These are phyloP conservation scores for Linurgus olivaceus DNA, from an alignment of 2,797 vertebrate species.

Conservation along the genomic window DNA sequence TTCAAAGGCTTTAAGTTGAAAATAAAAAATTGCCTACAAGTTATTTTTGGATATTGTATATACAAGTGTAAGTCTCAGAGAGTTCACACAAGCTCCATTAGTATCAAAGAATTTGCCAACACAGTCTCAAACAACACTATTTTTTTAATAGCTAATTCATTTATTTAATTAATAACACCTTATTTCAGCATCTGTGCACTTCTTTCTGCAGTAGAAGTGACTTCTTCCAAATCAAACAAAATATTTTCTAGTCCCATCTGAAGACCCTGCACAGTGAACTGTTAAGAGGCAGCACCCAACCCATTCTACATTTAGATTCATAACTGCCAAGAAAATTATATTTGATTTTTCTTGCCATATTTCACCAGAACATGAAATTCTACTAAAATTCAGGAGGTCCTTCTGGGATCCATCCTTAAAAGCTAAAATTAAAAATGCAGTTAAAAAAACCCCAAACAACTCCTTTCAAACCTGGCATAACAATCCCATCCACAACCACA, in stretches of 20 bases:
- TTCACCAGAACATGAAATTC: conserved; percentile 37
- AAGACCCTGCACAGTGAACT: not conserved
- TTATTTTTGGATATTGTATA: not conserved
- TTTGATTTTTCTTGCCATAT: conserved; percentile 78
- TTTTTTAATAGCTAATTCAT: not conserved
- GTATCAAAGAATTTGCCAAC: not conserved
- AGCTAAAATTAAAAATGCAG: conserved; percentile 76
- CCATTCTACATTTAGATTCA: not conserved
- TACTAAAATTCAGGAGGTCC: conserved; percentile 87
- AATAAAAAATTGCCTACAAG: not conserved
- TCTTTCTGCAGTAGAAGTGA: not conserved
- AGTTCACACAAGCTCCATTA: not conserved
- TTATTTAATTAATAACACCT: not conserved
- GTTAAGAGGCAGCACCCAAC: not conserved
- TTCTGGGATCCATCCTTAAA: conserved; percentile 91
- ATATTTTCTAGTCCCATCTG: not conserved
- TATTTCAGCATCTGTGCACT: not conserved
- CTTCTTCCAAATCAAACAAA: not conserved
- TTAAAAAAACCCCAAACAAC: not conserved
- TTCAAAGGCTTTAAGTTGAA: not conserved
- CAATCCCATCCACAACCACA: not conserved
- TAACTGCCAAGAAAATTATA: not conserved
- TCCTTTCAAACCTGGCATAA: not conserved
- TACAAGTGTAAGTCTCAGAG: not conserved
- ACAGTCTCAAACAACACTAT: fast-evolving